Conservation (phyloP, 37 sponge, comb jelly and placozoan genomes). For the Diacarnus erythraeanus region DNA sequence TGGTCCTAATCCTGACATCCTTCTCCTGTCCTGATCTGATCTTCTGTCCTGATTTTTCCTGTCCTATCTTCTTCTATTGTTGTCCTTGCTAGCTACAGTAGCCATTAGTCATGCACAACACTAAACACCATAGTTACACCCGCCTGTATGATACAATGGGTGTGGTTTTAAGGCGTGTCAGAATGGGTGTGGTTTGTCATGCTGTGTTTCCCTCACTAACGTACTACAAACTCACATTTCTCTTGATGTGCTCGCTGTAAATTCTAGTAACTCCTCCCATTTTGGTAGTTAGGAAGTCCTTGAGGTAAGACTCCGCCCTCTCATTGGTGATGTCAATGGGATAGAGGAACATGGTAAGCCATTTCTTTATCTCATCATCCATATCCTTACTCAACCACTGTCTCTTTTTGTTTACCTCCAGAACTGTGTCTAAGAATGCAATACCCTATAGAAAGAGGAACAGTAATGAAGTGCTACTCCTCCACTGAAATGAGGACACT, state of each 20-base stretch:
- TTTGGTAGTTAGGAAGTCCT: slow-evolving; percentile 38
- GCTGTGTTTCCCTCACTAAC: not conserved
- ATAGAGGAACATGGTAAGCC: slow-evolving; percentile 37
- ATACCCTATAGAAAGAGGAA: slow-evolving; percentile 53
- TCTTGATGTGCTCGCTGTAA: slow-evolving; percentile 41
- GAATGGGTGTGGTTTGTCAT: not conserved
- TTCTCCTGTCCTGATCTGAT: no score
- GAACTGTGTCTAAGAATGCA: slow-evolving; percentile 34
- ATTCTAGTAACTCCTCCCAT: slow-evolving; percentile 11
- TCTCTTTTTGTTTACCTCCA: slow-evolving; percentile 24
- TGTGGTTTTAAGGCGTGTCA: not conserved
- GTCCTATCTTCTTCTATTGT: no score
- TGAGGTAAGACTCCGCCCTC: slow-evolving; percentile 36
- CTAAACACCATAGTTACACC: no score
- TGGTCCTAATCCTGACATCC: no score
- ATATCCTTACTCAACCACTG: slow-evolving; percentile 22
- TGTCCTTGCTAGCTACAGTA: no score
- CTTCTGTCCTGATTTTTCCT: no score
- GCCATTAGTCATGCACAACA: no score
- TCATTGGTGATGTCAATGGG: slow-evolving; percentile 32
- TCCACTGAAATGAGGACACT: no score
- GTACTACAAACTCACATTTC: slow-evolving; percentile 13
- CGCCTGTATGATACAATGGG: no score
- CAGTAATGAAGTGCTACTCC: no score
- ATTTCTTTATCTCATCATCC: slow-evolving; percentile 39